Base-by-base conservation (phyloP, 2,888 invertebrate species). In the Salticus scenicus region DNA sequence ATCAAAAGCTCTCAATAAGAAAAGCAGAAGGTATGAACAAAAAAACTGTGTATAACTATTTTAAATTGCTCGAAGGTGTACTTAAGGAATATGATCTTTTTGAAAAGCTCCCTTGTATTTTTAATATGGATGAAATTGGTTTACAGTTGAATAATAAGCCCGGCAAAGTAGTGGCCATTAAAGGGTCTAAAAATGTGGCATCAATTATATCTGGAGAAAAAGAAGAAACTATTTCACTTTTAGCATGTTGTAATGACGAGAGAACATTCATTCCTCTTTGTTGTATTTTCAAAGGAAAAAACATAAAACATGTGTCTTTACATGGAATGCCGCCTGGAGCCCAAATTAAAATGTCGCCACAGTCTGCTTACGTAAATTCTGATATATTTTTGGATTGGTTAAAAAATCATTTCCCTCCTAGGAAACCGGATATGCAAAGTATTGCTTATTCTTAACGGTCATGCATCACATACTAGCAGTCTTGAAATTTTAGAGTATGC, bases 311-410 rank as follows among this genome's bases (percentile, higher is more conserved):
- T 2, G 31, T 20, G n/a, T 33, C 31, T 67, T n/a, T 27, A 1
- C 8, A 31, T n/a, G 67, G 67, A 33, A 20, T 30, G 20, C 67
- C 67, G 12, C 30, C 5, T 30, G 33, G n/a, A 31, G 4, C 67
- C 7, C 7, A 63, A 27, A 31, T 67, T 67, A 27, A n/a, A 20
- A 33, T 67, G 31, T 4, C n/a, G 7, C n/a, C 30, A 31, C 12
- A 67, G 8, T 33, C 31, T 31, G 33, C 31, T 67, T 67, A 67
- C n/a, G 33, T 67, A 2, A 30, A 31, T 33, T n/a, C 67, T n/a
- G 67, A 67, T 10, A n/a, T 67, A 67, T 67, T 67, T 28, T 28
- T 31, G 67, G 28, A 67, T n/a, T 67, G 67, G 67, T 12, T 67
- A 33, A 31, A 31, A 28, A 30, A 30, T 17, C 30, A 33, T 31